Evolutionary conservation across 37 sponge, comb jelly and placozoan genomes (phyloP).

Genomic region (Aphrocallistes beatrix): DNA sequence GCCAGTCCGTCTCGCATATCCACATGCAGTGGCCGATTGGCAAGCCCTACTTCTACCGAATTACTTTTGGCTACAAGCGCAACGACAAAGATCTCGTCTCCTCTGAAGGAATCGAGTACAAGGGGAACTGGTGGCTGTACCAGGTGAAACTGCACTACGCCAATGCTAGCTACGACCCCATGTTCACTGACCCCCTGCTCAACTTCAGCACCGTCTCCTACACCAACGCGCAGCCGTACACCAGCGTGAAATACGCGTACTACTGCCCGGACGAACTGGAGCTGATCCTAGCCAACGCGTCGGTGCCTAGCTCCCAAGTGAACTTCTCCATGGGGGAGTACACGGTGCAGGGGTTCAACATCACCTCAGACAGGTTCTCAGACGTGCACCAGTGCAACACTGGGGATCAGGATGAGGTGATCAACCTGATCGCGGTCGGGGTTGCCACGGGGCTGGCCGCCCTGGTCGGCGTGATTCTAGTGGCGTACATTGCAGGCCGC

Average conservation of each 20-base stretch:
- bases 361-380: background rate
- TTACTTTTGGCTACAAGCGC: background rate
- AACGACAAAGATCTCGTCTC: background rate
- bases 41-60: background rate
- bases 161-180: background rate
- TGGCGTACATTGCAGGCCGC: background rate
- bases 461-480: background rate
- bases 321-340: conserved; percentile 8
- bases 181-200: background rate
- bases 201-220: background rate
- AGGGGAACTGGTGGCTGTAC: background rate
- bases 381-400: background rate
- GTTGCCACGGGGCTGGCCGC: background rate
- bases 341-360: background rate
- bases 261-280: background rate
- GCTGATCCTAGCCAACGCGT: background rate
- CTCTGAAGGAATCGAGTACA: background rate
- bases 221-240: background rate
- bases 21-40: background rate
- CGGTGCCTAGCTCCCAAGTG: background rate
- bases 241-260: background rate
- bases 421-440: background rate
- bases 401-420: background rate
- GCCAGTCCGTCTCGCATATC: background rate
- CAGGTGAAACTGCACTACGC: background rate